A percentile compares a stretch with the other conserved stretches of the same genome.
phyloP scores from a whole-genome alignment of 2,113 vertebrate genomes.

The Struthidea cinerea region DNA sequence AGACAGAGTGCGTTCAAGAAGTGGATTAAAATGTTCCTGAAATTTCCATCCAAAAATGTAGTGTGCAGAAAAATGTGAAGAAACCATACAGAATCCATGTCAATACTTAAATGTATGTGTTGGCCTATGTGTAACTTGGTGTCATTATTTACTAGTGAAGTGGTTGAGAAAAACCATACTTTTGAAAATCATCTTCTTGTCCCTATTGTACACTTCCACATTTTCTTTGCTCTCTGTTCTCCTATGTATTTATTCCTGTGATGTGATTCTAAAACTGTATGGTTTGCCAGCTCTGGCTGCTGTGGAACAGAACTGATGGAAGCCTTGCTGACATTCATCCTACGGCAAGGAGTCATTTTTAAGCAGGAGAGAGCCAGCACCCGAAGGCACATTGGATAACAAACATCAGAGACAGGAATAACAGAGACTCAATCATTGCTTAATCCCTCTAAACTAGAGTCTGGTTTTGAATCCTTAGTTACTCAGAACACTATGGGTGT shows the following conservation, averaged over 20 bases:
- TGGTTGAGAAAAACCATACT: neutral
- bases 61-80: neutral
- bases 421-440: neutral
- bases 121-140: neutral
- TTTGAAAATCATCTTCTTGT: neutral
- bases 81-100: neutral
- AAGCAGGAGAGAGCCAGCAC: neutral
- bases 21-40: neutral
- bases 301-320: neutral
- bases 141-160: neutral
- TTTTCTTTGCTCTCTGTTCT: neutral
- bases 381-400: fast-evolving
- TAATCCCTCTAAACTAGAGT: neutral
- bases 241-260: neutral
- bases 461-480: neutral
- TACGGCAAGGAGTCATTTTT: neutral
- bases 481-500: neutral
- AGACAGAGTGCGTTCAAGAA: neutral
- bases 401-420: neutral
- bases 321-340: neutral
- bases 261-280: neutral
- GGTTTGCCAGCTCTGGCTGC: neutral
- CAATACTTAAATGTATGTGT: neutral
- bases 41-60: neutral
- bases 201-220: neutral